Base-by-base conservation (phyloP, 2,888 invertebrate genomes). In the Melieria omissa region DNA sequence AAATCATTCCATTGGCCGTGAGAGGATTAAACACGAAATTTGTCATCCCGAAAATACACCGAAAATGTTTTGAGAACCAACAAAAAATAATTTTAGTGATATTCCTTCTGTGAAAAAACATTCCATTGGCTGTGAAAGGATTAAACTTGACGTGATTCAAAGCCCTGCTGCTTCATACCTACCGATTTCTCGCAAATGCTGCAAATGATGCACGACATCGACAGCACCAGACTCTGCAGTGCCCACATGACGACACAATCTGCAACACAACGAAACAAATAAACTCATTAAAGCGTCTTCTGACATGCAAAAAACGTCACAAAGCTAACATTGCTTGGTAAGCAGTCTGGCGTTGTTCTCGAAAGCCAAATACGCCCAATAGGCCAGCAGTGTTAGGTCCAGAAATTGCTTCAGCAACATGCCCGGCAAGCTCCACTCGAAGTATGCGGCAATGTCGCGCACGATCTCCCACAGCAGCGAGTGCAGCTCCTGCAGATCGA, bases 311-410 rank as follows among this genome's bases (percentile, higher is more conserved):
- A 10, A 9, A 49, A 12, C 2, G 9, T 49, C 49, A 12, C 10
- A 3, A 10, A 10, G 29, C 29, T 29, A 29, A 29, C 29, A 29
- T 29, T 29, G 29, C 29, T 29, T 29, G 29, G 29, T 29, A 29
- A 29, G 29, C 29, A 1, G 29, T 29, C 29, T 1, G 29, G 29
- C 29, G 29, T 29, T 29, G 29, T 29, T 29, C 3, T 29, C 29
- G 29, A 29, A 29, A 29, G 29, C 29, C 49, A 76, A 73, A 58
- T 78, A 80, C 0, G 79, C 64, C 83, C 83, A 83, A 65, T 83
- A 83, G 9, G 83, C 79, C 61, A 80, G 6, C 0, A 78, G 66
- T 0, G 80, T 77, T 0, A 78, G 76, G 54, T 84, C 83, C 45
- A 79, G 70, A 63, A 80, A 79, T 58, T 72, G 76, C 65, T 84